phyloP scores from a whole-genome alignment of 2,797 vertebrate genomes.

The Florisuga fusca region DNA sequence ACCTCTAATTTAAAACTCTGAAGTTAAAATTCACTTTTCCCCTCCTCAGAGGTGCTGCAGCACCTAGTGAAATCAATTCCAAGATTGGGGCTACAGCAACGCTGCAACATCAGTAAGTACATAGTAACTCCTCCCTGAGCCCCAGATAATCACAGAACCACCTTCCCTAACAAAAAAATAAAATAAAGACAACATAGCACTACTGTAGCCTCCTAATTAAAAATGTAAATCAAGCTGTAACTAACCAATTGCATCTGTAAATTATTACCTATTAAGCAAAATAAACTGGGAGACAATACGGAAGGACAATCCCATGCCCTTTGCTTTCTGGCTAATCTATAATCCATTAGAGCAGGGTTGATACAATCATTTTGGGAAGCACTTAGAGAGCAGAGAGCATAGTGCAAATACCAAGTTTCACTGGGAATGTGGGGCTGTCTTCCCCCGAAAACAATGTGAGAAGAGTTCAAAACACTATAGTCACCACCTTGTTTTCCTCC shows the following conservation, averaged over 20 bases:
- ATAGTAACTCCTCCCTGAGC: neutral
- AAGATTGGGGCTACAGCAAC: neutral
- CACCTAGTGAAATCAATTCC: neutral
- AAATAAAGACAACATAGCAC: neutral
- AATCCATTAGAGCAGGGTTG: neutral
- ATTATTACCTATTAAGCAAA: constrained; percentile 6
- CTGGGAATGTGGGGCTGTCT: neutral
- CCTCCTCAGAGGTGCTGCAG: neutral
- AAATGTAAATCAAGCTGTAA: neutral
- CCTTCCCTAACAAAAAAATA: neutral
- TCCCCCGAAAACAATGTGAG: neutral
- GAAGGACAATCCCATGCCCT: neutral
- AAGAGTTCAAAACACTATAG: neutral
- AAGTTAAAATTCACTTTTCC: neutral
- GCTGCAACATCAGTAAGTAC: neutral
- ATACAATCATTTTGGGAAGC: neutral
- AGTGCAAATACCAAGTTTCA: neutral
- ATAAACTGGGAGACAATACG: neutral
- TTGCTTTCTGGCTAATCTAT: constrained; percentile 7
- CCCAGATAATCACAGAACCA: neutral
- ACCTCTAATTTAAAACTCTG: neutral
- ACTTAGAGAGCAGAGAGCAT: neutral
- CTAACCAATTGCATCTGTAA: neutral
- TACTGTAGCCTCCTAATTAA: neutral
- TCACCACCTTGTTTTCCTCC: neutral